Evolutionary conservation across 1,140 invertebrate species (phyloP).

Genomic region (Trialeurodes vaporariorum): DNA sequence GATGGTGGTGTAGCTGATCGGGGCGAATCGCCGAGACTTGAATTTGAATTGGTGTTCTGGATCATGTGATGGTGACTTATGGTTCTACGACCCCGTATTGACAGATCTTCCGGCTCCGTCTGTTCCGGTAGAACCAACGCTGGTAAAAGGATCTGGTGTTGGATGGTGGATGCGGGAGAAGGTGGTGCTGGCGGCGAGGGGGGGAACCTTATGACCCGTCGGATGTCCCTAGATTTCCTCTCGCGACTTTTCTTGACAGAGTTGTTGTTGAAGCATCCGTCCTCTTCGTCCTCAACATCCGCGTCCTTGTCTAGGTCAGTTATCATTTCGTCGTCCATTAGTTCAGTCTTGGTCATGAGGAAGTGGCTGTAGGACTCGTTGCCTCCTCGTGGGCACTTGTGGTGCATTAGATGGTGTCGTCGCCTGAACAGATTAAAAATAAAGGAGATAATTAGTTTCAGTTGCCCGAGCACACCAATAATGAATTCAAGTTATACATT

Average conservation of each 20-base stretch:
- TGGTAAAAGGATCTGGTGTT: conserved; percentile 8
- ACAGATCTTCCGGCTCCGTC: conserved; percentile 78
- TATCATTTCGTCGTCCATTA: background rate
- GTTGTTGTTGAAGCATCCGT: conserved; percentile 10
- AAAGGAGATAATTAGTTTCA: too few species aligned
- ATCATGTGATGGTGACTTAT: too few species aligned
- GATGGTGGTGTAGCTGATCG: background rate
- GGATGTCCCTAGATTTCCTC: conserved; percentile 31
- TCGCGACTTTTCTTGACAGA: conserved; percentile 19
- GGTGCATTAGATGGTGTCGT: conserved; percentile 13
- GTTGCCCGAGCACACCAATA: too few species aligned
- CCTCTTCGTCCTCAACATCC: conserved; percentile 25
- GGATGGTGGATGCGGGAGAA: conserved; percentile 23
- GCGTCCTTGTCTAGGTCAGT: conserved; percentile 23
- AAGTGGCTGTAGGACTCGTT: background rate
- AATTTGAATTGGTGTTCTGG: conserved; percentile 20
- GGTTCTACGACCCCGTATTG: conserved; percentile 39
- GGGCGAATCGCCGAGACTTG: conserved; percentile 17
- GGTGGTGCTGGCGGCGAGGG: conserved; percentile 22
- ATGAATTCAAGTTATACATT: too few species aligned
- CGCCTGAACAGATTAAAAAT: too few species aligned
- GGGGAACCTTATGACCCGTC: conserved; percentile 28
- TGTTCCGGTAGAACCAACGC: conserved; percentile 52
- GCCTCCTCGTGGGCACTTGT: conserved; percentile 21
- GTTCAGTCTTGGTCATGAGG: background rate